Base-by-base conservation (phyloP, 2,797 vertebrate genomes). In the Pygocentrus nattereri region DNA sequence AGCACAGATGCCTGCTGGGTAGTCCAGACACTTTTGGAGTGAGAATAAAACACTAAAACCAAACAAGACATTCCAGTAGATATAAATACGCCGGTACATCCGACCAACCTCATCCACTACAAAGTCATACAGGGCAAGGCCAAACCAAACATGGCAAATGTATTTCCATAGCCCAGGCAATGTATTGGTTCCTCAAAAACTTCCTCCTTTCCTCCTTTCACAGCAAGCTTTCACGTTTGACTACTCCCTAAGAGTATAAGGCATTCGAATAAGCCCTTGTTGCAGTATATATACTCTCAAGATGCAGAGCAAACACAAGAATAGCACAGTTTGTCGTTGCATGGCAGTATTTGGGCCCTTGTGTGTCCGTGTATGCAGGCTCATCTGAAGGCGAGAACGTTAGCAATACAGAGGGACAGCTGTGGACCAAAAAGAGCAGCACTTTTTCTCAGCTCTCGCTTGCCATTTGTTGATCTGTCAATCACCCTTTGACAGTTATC, bases 381-480 rank as follows among this genome's bases (percentile, higher is more conserved):
- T 49, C 23, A 44, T 71, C 16, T 54, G n/a, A 54, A 52, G 27
- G 50, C 3, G 23, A 47, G 38, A 72, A 31, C 76, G 49, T 34
- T 11, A 71, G 52, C 70, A 8, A 70, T 62, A 38, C 15, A 79
- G n/a, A 76, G 15, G 70, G 75, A 75, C 74, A 79, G 61, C 68
- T 68, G 83, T 38, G 38, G 7, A 44, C 54, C 27, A 73, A 44
- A 81, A 73, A 34, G 62, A 67, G 50, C 21, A 61, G 8, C 75
- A 44, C 69, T 71, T 38, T 75, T 75, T 64, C 71, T 34, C 59
- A 75, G 76, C 76, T 31, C 27, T 81, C 64, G 23, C 68, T 74
- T 81, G 70, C n/a, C 25, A 74, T 78, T 81, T 79, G 71, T 71
- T 59, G 25, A 61, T 76, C 50, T 54, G 70, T 77, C 78, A 62